Evolutionary conservation across 2,888 invertebrate species (phyloP), one percentile per base, ranked within the genome.

Genomic region (Himalopsyche tibetana): DNA sequence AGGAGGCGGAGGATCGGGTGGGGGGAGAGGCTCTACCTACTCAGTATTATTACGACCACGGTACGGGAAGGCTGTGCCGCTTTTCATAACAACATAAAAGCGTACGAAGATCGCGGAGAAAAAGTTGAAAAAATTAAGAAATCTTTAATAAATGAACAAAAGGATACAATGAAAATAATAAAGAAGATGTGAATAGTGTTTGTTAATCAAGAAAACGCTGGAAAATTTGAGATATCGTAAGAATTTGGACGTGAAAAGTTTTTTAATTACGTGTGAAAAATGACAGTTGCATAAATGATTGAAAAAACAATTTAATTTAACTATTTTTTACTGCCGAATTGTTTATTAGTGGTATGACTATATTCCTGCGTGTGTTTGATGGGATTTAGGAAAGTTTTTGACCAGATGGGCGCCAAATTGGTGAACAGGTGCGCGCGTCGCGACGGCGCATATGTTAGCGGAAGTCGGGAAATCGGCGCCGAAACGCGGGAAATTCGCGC

Each of bases 1-100:
- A 63, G 86, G 55, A 63, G 51, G 81, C 80, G 82, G 80, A 36
- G 84, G 86, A 55, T 63, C 63, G 83, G 84, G 83, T 86, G 84
- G 86, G 82, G 87, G 87, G 87, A 85, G 86, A 85, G 84, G 84
- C 69, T 40, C 74, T 80, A 80, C 42, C 45, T 51, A 69, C 83
- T 83, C 86, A 87, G 87, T 87, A 83, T 82, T 36, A 82, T 80
- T 80, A 79, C 84, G 86, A 63, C 84, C 80, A 63, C 69, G 40
- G 74, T n/a, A 15, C 38, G 51, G 85, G 74, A 74, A 87, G 87
- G 86, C 12, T 82, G 87, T 86, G 45, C 42, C 80, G 55, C 81
- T 81, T 56, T 55, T 17, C 15, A 12, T 9, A 63, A 28, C 19
- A 28, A 19, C 11, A n/a, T 28, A 55, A 51, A 55, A 82, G 74